Evolutionary conservation across 1,140 invertebrate species (phyloP).

Genomic region (Helicoverpa zea): DNA sequence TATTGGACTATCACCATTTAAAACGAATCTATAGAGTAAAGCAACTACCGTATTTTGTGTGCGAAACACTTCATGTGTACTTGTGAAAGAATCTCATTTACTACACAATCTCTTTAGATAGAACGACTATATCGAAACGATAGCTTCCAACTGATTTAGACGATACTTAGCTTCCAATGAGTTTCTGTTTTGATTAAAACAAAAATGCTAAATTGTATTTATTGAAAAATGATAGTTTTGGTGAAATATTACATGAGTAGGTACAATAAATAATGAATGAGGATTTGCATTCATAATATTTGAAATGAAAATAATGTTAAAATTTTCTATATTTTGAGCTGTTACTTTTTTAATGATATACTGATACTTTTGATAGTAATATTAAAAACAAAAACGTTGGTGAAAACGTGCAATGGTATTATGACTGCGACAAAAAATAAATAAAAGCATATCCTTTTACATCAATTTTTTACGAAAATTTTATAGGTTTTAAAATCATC

Average conservation of each 20-base stretch:
- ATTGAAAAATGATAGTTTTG: background rate
- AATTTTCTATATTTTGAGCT: background rate
- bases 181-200: background rate
- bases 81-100: constrained; percentile 20
- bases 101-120: background rate
- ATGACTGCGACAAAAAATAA: too few relatives aligned
- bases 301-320: too few relatives aligned
- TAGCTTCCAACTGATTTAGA: background rate
- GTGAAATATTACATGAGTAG: too few relatives aligned
- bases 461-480: too few relatives aligned
- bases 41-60: constrained; percentile 29
- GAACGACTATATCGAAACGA: constrained; percentile 2
- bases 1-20: background rate
- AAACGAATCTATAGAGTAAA: background rate
- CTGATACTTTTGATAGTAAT: too few relatives aligned
- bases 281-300: too few relatives aligned
- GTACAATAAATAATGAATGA: background rate
- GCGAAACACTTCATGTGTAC: constrained; percentile 12
- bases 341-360: background rate
- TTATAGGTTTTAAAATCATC: too few relatives aligned
- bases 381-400: too few relatives aligned
- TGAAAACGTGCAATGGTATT: too few relatives aligned
- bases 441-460: too few relatives aligned
- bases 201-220: constrained; percentile 12
- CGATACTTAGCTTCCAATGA: background rate